Base-by-base conservation (phyloP, 1,140 invertebrate species). In the Lasioglossum albipes region DNA sequence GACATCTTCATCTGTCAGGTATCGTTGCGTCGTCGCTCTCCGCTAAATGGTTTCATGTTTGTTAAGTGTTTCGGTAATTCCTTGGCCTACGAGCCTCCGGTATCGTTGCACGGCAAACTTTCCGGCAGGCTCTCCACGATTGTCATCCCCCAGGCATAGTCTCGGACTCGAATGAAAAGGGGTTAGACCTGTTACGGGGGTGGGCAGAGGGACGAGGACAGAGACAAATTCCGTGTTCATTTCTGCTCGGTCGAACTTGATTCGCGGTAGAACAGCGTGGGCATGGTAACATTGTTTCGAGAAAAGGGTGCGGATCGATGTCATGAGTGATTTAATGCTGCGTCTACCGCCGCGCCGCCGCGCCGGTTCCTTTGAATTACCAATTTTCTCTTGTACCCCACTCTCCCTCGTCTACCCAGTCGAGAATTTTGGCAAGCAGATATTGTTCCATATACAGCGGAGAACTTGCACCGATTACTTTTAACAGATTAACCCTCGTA, bases 11-110 rank as follows among this genome's bases (percentile, higher is more conserved):
- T 79, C 52, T 18, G 49, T 9, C 27, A 13, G 62, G 41, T 74
- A 67, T 74, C 77, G 62, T 66, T 73, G 69, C 61, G n/a, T 31
- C 22, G n/a, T 18, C 54, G 31, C 22, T 54, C 31, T 5, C 12
- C 36, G n/a, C n/a, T 66, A 66, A 79, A 79, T 41, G 77, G 62
- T 74, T 67, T 73, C 62, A 79, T 61, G 77, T 79, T 79, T 79
- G 77, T 79, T 67, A 79, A 67, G 71, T 67, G 62, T 79, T 74
- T 74, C 77, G 77, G 49, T 66, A 73, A 79, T 79, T 74, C 71
- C 36, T n/a, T 16, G 69, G 36, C 49, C 49, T 1, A 3, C 31
- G n/a, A 72, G 45, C n/a, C 6, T n/a, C 5, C 49, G 36, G 20
- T 79, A 72, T 66, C 71, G 41, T 49, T n/a, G 41, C 36, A 2